These are phyloP conservation scores for Amaurobius ferox DNA, from an alignment of 2,888 invertebrate species.

Conservation along the genomic window DNA sequence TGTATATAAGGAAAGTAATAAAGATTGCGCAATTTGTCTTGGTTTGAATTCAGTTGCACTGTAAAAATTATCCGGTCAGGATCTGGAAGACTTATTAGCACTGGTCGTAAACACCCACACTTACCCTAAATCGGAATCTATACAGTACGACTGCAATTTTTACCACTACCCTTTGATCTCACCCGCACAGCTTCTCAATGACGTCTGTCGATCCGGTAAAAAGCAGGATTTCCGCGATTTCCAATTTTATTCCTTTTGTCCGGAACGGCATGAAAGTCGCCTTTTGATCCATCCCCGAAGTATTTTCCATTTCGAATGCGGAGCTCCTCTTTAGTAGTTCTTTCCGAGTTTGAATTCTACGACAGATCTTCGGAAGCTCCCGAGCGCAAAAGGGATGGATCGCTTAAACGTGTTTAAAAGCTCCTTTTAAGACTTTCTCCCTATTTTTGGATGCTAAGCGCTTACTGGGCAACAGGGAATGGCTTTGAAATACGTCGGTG, in stretches of 20 bases:
- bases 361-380: neutral
- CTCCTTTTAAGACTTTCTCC: slow-evolving; percentile 31
- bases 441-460: slow-evolving; percentile 17
- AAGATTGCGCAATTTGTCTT: too few species aligned
- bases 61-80: too few species aligned
- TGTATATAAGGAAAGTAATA: too few species aligned
- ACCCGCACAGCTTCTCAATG: neutral
- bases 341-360: neutral
- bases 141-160: too few species aligned
- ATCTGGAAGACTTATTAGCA: too few species aligned
- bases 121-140: too few species aligned
- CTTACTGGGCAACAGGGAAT: neutral
- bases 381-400: slow-evolving; percentile 18
- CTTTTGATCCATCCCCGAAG: slow-evolving; percentile 41
- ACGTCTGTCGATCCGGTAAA: neutral
- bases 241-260: slow-evolving; percentile 44
- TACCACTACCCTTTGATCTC: neutral
- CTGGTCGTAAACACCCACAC: too few species aligned
- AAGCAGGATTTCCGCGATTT: slow-evolving; percentile 23
- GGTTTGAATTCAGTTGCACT: too few species aligned
- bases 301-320: slow-evolving; percentile 29
- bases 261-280: slow-evolving; percentile 31
- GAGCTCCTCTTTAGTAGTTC: neutral
- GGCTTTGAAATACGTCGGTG: neutral
- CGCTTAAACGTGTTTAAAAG: slow-evolving; percentile 67